These are phyloP conservation scores for Cheilosia pagana DNA, from an alignment of 2,888 invertebrate genomes.

Conservation along the genomic window DNA sequence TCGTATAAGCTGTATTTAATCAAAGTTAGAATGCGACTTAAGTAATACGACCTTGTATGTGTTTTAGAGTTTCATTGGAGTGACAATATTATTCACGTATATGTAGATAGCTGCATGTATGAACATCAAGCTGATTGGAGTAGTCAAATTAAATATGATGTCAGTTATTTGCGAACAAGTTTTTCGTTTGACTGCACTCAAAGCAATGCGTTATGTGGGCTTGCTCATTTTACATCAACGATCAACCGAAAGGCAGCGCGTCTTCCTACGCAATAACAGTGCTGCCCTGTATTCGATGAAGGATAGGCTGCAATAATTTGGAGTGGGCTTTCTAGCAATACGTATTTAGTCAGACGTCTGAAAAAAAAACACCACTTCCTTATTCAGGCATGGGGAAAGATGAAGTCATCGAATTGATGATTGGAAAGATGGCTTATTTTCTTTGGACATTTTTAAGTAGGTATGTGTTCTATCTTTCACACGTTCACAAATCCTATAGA, in stretches of 20 bases:
- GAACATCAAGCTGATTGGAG: conserved; percentile 16
- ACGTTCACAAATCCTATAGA: neutral
- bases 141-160: conserved; percentile 44
- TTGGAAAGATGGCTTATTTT: neutral
- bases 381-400: conserved; percentile 42
- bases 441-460: neutral
- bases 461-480: neutral
- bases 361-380: conserved; percentile 40
- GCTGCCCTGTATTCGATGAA: neutral
- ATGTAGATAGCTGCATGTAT: neutral
- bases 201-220: conserved; percentile 2
- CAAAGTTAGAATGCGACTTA: conserved; percentile 27
- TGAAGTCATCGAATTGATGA: conserved; percentile 22
- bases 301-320: neutral
- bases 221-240: conserved; percentile 10
- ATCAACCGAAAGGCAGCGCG: neutral
- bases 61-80: conserved; percentile 16
- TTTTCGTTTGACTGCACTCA: conserved; percentile 9
- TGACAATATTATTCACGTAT: neutral
- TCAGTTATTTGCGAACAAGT: conserved; percentile 22
- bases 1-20: conserved; percentile 29
- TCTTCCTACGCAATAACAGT: conserved; percentile 20
- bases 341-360: conserved; percentile 20
- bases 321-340: conserved; percentile 32
- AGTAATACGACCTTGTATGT: conserved; percentile 51